Conservation (phyloP, 2,113 vertebrate genomes). For the Rissa tridactyla region DNA sequence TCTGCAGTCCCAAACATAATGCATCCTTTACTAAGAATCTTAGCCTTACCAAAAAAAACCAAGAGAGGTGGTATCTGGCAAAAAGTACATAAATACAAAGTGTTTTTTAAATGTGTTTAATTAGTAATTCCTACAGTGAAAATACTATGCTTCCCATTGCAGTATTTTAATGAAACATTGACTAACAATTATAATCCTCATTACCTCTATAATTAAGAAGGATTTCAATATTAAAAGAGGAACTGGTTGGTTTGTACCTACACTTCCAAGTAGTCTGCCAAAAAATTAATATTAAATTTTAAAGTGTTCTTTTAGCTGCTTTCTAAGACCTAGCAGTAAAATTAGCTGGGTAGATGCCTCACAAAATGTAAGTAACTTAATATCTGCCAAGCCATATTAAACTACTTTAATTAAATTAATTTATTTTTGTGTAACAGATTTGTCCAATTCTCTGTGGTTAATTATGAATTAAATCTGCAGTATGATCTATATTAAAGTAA, state of each 20-base stretch:
- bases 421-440: background rate
- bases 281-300: background rate
- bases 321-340: background rate
- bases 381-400: background rate
- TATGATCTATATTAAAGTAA: background rate
- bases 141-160: background rate
- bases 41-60: background rate
- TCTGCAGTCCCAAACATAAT: background rate
- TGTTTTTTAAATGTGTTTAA: background rate
- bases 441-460: background rate
- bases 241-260: background rate
- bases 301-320: background rate
- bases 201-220: slow-evolving; percentile 46
- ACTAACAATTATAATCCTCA: slow-evolving; percentile 55
- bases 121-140: slow-evolving; percentile 1
- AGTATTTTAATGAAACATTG: slow-evolving; percentile 48
- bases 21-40: background rate
- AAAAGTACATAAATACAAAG: background rate
- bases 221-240: slow-evolving; percentile 19
- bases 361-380: background rate
- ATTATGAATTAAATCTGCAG: background rate
- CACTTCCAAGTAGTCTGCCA: background rate
- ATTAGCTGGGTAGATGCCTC: background rate
- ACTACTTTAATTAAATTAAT: background rate
- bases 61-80: background rate